Conservation (phyloP, 2,888 invertebrate species). For the Lobophora halterata region DNA sequence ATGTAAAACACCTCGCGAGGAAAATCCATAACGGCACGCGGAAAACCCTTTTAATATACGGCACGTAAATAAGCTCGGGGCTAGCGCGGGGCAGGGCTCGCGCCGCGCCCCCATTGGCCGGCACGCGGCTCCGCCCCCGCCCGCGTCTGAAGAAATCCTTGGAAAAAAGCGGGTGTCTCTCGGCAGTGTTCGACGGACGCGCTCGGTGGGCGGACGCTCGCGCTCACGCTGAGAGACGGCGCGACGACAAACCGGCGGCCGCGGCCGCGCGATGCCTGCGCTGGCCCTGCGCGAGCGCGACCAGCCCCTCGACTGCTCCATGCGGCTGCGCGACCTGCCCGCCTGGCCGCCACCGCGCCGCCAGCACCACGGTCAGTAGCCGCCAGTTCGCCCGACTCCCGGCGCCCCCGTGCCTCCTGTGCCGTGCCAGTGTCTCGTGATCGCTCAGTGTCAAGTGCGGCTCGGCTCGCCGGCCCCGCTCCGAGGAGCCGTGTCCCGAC, state of each 20-base stretch:
- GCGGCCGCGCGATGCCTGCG: slow-evolving; percentile 83
- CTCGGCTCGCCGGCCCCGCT: background rate
- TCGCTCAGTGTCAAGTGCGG: background rate
- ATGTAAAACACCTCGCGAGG: slow-evolving; percentile 67
- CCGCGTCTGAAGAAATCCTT: slow-evolving; percentile 58
- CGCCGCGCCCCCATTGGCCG: slow-evolving; percentile 54
- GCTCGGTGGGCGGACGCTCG: slow-evolving; percentile 67
- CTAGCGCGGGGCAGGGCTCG: slow-evolving; percentile 38
- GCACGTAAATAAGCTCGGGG: slow-evolving; percentile 73
- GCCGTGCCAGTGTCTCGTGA: slow-evolving; percentile 21
- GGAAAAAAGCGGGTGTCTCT: slow-evolving; percentile 62
- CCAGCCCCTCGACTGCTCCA: slow-evolving; percentile 87
- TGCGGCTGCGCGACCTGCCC: slow-evolving; percentile 77
- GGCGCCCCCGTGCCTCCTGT: slow-evolving; percentile 9
- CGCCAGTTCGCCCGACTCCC: slow-evolving; percentile 7
- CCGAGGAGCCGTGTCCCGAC: background rate
- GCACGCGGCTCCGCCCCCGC: slow-evolving; percentile 69
- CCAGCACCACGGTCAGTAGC: slow-evolving; percentile 62
- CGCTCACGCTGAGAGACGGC: slow-evolving; percentile 69
- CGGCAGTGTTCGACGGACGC: slow-evolving; percentile 74
- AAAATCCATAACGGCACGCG: slow-evolving; percentile 79
- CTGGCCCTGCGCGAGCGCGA: slow-evolving; percentile 82
- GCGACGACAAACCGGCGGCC: slow-evolving; percentile 78
- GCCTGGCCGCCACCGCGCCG: slow-evolving; percentile 68
- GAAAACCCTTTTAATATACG: slow-evolving; percentile 81